A percentile compares a stretch with the other conserved stretches of the same genome.
Evolutionary conservation across 2,797 vertebrate species (phyloP).

Genomic region (Spondyliosoma cantharus): DNA sequence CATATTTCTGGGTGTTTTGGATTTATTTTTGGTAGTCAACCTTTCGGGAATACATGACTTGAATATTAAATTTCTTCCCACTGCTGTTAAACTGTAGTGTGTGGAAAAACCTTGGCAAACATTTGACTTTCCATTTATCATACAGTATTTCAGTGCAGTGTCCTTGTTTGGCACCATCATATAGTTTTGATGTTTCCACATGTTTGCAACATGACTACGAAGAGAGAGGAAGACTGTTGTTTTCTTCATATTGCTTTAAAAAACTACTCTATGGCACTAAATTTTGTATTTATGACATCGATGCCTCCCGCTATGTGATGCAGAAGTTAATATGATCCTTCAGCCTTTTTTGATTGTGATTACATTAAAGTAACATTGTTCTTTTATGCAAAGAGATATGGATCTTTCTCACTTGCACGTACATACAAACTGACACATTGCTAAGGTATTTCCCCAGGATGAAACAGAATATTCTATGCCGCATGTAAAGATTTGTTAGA

Average conservation of each 20-base stretch:
- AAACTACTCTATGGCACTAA: neutral
- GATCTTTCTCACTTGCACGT: neutral
- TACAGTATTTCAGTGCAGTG: no score
- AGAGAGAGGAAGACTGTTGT: neutral
- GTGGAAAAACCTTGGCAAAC: neutral
- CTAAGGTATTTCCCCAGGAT: neutral
- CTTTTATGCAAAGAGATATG: neutral
- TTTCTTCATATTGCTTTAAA: neutral
- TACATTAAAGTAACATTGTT: neutral
- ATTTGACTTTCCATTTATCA: neutral
- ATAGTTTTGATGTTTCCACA: neutral
- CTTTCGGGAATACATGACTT: neutral
- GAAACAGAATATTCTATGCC: neutral
- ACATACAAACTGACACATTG: slow-evolving; percentile 3
- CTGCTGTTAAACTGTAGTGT: neutral
- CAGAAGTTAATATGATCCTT: neutral
- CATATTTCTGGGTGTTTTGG: no score
- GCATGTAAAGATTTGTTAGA: no score
- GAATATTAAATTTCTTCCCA: slow-evolving; percentile 7
- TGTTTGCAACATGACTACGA: neutral
- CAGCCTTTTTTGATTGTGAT: neutral
- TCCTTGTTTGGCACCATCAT: neutral
- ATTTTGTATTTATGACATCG: neutral
- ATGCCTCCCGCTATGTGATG: neutral
- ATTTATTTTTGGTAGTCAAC: no score